These are phyloP conservation scores for Hydrochoerus hydrochaeris DNA, from an alignment of 2,113 vertebrate genomes.

Conservation along the genomic window DNA sequence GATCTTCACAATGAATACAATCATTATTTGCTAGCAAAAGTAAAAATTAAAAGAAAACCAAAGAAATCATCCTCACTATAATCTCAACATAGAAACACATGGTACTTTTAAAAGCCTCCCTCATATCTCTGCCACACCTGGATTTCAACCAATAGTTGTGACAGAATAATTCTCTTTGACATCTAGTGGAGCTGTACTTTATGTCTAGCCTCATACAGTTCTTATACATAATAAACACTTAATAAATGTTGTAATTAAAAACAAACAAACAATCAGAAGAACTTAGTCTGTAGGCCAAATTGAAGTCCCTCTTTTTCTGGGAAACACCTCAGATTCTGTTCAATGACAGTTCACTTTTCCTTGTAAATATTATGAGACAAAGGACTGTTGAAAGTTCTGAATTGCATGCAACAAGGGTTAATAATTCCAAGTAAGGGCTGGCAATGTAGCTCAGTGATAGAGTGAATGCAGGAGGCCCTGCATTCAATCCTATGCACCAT, in stretches of 20 bases:
- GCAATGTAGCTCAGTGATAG: not conserved
- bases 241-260: not conserved
- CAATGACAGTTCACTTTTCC: not conserved
- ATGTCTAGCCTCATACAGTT: not conserved
- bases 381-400: conserved; percentile 4
- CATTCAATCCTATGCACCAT: not conserved
- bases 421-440: conserved; percentile 11
- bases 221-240: not conserved
- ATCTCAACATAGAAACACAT: not conserved
- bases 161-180: not conserved
- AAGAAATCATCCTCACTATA: not conserved
- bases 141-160: not conserved
- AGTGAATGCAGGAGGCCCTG: not conserved
- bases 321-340: not conserved
- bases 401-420: not conserved
- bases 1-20: not conserved
- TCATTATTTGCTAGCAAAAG: not conserved
- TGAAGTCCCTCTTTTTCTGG: not conserved
- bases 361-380: not conserved
- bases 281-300: not conserved
- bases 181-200: not conserved
- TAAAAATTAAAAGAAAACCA: not conserved
- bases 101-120: not conserved
- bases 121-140: not conserved
- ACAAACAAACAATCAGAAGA: not conserved